A percentile compares a stretch with the other conserved stretches of the same genome.
Conservation (phyloP, 2,797 vertebrate genomes). For the Percopsis omiscomaycus region DNA sequence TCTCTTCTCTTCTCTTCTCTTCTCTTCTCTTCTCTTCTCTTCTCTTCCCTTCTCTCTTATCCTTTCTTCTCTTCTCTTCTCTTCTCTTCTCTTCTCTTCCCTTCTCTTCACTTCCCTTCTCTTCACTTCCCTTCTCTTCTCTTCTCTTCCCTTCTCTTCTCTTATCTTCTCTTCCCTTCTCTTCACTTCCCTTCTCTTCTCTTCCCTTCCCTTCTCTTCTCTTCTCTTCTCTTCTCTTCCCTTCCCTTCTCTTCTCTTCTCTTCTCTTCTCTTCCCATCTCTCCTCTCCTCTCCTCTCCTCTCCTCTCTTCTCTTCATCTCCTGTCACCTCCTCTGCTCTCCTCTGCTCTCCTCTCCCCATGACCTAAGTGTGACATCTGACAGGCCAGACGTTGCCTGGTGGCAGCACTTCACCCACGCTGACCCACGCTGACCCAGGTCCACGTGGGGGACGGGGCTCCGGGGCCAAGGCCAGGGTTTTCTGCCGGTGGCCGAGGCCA, state of each 20-base stretch:
- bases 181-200: slow-evolving; percentile 5
- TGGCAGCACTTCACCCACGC: slow-evolving; percentile 67
- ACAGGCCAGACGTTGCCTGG: slow-evolving; percentile 65
- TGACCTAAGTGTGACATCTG: slow-evolving; percentile 59
- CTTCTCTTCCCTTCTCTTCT: slow-evolving; percentile 15
- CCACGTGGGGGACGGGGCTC: slow-evolving; percentile 55
- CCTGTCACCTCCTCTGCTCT: slow-evolving; percentile 1
- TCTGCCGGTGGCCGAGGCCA: slow-evolving; percentile 41
- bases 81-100: slow-evolving; percentile 28
- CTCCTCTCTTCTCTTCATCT: slow-evolving; percentile 14
- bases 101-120: slow-evolving; percentile 24
- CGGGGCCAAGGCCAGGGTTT: slow-evolving; percentile 68
- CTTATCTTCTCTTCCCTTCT: background rate
- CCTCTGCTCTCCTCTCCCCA: slow-evolving; percentile 12
- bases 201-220: background rate
- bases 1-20: background rate
- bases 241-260: background rate
- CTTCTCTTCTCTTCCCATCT: slow-evolving; percentile 3
- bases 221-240: background rate
- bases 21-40: background rate
- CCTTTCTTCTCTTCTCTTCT: slow-evolving; percentile 27
- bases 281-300: slow-evolving; percentile 32
- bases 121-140: slow-evolving; percentile 31
- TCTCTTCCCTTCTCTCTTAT: background rate
- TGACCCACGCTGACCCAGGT: slow-evolving; percentile 50